Base-by-base conservation (phyloP, 2,797 vertebrate species). In the Fundulus diaphanus region DNA sequence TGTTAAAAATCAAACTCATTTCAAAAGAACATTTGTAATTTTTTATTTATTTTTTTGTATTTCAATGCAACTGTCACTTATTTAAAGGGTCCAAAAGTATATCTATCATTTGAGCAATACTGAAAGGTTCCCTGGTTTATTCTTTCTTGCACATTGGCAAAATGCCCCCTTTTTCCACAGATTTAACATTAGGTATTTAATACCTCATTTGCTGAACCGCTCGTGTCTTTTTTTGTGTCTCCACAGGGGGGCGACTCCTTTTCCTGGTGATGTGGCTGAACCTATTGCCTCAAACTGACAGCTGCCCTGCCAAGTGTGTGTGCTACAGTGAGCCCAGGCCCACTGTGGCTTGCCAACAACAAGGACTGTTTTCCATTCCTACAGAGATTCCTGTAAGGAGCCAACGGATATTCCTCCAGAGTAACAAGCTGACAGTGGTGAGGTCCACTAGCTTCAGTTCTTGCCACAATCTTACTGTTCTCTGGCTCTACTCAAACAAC, bases 401-500 rank as follows among this genome's bases (percentile, higher is more conserved):
- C 93, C 98, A 99, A 91, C 95, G 98, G 82, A 97, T 99, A 94
- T 99, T 98, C 92, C 96, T 99, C 49, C 97, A 99, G 84, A 98
- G 95, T 94, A 99, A 99, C 95, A 96, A 94, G 82, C 96, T 99
- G 46, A 94, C 96, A 0, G 93, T 96, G 51, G 95, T 99, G 84
- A 94, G 92, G 13, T 97, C 98, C 27, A 96, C 96, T 82, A 96
- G 97, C 93, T 99, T 99, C 92, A 97, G 97, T 78, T 97, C 95
- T 40, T 97, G 97, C 87, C 97, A 96, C 85, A 99, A 99, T 92
- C 96, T 99, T 88, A 99, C 97, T 0, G 98, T 99, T 75, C 96
- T 99, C 78, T 99, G 97, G 97, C 95, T 99, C 63, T 97, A 99
- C 90, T 99, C 98, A n/a, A 99, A 99, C 80, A 97, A 97, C 72